Evolutionary conservation across 1,140 invertebrate species (phyloP), one percentile per base, ranked within the genome.

Genomic region (Drosophila ohnishii): DNA sequence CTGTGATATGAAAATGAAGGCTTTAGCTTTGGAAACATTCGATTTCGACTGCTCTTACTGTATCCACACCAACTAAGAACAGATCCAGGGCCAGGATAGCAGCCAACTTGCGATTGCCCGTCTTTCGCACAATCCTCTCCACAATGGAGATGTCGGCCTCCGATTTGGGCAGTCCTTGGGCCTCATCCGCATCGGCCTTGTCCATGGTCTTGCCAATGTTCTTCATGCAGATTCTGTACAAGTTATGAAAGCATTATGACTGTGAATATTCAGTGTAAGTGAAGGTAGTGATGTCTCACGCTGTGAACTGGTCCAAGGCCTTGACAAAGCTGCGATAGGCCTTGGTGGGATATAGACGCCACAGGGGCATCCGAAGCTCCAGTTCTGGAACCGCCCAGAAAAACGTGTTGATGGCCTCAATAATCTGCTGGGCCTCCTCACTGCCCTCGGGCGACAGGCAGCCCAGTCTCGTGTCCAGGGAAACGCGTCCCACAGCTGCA

Each of bases 41-140:
- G 1, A 11, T 22, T 40, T 42, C 14, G 5, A 4, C 5, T 10
- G 3, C 6, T 42, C 90, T 93, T 92, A 97, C 97, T 44, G 97
- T 97, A 78, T 97, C 96, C 9, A 97, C 95, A 6, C 97, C 97
- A 50, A 97, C 97, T n/a, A 97, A 91, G 62, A 98, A 94, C 62
- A 98, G 92, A 92, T 97, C 97, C 42, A 97, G 86, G 0, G 96
- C 95, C 16, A 97, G 92, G 42, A 96, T 94, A 8, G 94, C 94
- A 4, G 97, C 95, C 47, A 97, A 93, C 85, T 95, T 95, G 39
- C 94, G 93, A 87, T 95, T 94, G 16, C 93, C 93, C 39, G 94
- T 94, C 74, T 94, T 88, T 75, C 93, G 59, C 42, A 95, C 76
- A 88, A 95, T 93, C 91, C 93, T 88, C 92, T 95, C 94, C 13